Conservation (phyloP, 2,888 invertebrate species). For the Invenusta paracnida region DNA sequence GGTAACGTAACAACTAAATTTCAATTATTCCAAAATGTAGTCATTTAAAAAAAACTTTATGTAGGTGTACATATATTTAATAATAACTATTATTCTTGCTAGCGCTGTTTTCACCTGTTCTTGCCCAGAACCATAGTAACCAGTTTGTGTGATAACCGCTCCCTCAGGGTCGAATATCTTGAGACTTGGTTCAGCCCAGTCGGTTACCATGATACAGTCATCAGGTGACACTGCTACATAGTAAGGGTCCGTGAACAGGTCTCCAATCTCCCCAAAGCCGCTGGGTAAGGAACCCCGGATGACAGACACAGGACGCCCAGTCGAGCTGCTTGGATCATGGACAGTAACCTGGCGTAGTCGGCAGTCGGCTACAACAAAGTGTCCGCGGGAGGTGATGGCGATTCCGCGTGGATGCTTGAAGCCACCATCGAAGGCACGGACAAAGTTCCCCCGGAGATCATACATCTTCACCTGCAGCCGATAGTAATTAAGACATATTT, state of each 20-base stretch:
- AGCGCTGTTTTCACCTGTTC: conserved; percentile 1
- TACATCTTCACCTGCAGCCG: background rate
- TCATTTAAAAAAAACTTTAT: too few relatives aligned
- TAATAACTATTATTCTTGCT: too few relatives aligned
- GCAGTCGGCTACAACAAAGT: conserved; percentile 53
- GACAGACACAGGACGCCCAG: conserved; percentile 48
- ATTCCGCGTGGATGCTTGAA: conserved; percentile 55
- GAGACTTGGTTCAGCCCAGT: conserved; percentile 54
- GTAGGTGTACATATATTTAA: too few relatives aligned
- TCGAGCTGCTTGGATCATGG: conserved; percentile 50
- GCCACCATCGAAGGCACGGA: background rate
- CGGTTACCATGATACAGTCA: conserved; percentile 53
- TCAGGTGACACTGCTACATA: conserved; percentile 52
- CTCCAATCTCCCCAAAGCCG: background rate
- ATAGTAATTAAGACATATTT: background rate
- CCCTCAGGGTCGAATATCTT: conserved; percentile 46
- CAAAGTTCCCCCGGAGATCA: background rate
- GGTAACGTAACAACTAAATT: too few relatives aligned
- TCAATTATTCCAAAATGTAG: too few relatives aligned
- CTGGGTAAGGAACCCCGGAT: conserved; percentile 45
- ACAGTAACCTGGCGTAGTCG: conserved; percentile 50
- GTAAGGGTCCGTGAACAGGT: conserved; percentile 53
- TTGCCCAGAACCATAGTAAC: conserved; percentile 50
- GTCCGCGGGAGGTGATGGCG: conserved; percentile 49
- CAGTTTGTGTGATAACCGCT: conserved; percentile 48